These are phyloP conservation scores for Catalaphyllia jardinei DNA, from an alignment of 64 coral and sea anemone species.

Conservation along the genomic window DNA sequence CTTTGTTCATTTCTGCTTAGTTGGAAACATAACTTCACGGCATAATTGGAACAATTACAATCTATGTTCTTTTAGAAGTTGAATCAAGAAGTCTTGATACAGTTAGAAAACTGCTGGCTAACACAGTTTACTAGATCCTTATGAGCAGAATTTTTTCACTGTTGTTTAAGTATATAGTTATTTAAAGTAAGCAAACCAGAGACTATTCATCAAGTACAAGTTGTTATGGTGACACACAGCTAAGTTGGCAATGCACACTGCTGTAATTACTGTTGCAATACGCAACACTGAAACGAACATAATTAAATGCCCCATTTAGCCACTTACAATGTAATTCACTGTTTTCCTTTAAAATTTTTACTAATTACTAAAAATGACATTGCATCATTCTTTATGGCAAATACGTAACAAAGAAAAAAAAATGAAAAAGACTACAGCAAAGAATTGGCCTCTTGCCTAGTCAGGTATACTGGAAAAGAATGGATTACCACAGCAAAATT, in stretches of 20 bases:
- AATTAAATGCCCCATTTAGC: not conserved
- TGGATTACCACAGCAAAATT: too few relatives aligned
- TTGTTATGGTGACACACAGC: conserved; percentile 12
- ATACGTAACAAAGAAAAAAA: too few relatives aligned
- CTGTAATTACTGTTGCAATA: not conserved
- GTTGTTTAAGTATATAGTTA: not conserved
- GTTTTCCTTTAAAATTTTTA: too few relatives aligned
- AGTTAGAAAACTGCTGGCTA: too few relatives aligned
- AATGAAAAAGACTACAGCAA: too few relatives aligned
- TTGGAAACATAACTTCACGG: not conserved
- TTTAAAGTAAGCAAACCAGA: not conserved
- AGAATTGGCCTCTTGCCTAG: too few relatives aligned
- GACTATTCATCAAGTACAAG: not conserved
- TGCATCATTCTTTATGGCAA: too few relatives aligned
- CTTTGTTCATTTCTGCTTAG: too few relatives aligned
- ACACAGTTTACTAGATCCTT: too few relatives aligned
- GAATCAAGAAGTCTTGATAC: too few relatives aligned
- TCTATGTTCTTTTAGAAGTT: not conserved
- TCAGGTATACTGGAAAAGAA: too few relatives aligned
- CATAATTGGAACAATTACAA: not conserved
- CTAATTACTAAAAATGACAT: too few relatives aligned
- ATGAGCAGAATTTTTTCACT: not conserved
- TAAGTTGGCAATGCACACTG: conserved; percentile 16
- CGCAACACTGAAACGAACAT: not conserved
- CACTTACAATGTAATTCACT: not conserved